Base-by-base conservation (phyloP, 2,113 vertebrate species). In the Sander vitreus region DNA sequence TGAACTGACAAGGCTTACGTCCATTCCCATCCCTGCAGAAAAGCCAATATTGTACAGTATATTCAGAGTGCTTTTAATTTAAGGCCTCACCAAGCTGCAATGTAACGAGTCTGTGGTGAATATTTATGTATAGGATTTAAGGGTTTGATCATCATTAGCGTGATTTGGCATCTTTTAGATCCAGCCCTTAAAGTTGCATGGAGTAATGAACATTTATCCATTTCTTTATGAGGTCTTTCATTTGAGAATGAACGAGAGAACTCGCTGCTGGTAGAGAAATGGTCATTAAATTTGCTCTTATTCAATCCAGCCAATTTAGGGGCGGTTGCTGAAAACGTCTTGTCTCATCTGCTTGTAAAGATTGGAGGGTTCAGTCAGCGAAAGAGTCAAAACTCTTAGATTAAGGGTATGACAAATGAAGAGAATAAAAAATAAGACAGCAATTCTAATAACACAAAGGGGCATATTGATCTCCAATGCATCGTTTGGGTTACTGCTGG, bases 371-470 rank as follows among this genome's bases (percentile, higher is more conserved):
- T 76, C 12, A 55, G 66, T 80, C 53, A 66, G 15, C 15, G 30
- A 30, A 27, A 27, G 25, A 27, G 27, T 27, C 27, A 27, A 27
- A 27, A 27, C 50, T 43, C 67, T 73, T 64, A 78, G 65, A 73
- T 1, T 6, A 71, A 67, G 63, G 25, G 16, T 30, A 11, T 48
- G 67, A 88, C 62, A 59, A 63, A 88, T 58, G 70, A 78, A 73
- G 59, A 55, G 59, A 59, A 73, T 85, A 74, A 79, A 79, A 88
- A 65, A 76, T 6, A 11, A 65, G 43, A 73, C 27, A 43, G 55
- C 66, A 14, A 36, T 83, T 78, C 67, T 74, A 62, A 85, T 88
- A 78, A 85, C 87, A 76, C 90, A 78, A 80, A 69, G 80, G 88
- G 36, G 43, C 45, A 65, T 63, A 92, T 91, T 73, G 89, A 92